These are phyloP conservation scores for Arrhamphus sclerolepis DNA, from an alignment of 2,797 vertebrate genomes.

Conservation along the genomic window DNA sequence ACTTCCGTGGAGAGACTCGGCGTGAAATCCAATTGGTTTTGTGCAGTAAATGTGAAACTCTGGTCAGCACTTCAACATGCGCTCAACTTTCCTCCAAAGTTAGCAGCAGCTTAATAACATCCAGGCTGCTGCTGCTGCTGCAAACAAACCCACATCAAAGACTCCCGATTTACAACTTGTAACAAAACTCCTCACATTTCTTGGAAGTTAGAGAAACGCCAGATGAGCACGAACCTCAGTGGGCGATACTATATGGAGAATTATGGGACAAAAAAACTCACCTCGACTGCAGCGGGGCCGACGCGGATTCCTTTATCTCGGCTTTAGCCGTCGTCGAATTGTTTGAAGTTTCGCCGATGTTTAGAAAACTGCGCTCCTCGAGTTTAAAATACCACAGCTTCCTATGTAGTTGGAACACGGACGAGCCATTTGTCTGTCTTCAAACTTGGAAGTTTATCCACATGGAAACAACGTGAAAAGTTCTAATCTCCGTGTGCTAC, in stretches of 20 bases:
- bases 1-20: slow-evolving; percentile 55
- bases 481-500: neutral
- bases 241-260: neutral
- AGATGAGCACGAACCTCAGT: neutral
- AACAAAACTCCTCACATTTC: slow-evolving; percentile 15
- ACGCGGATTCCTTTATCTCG: slow-evolving; percentile 54
- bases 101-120: slow-evolving; percentile 55
- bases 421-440: slow-evolving; percentile 59
- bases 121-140: slow-evolving; percentile 37
- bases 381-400: slow-evolving; percentile 6
- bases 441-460: neutral
- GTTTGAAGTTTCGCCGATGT: slow-evolving; percentile 35
- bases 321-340: slow-evolving; percentile 39
- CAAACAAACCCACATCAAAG: slow-evolving; percentile 36
- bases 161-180: neutral
- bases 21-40: slow-evolving; percentile 67
- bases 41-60: slow-evolving; percentile 61
- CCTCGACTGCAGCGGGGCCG: slow-evolving; percentile 45
- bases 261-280: slow-evolving; percentile 34
- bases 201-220: slow-evolving; percentile 10
- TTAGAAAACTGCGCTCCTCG: slow-evolving; percentile 33
- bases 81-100: slow-evolving; percentile 70
- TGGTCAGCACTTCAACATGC: slow-evolving; percentile 52
- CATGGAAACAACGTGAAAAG: slow-evolving; percentile 8
- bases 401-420: neutral